Base-by-base conservation (phyloP, 2,797 vertebrate genomes). In the Propithecus deckenii region DNA sequence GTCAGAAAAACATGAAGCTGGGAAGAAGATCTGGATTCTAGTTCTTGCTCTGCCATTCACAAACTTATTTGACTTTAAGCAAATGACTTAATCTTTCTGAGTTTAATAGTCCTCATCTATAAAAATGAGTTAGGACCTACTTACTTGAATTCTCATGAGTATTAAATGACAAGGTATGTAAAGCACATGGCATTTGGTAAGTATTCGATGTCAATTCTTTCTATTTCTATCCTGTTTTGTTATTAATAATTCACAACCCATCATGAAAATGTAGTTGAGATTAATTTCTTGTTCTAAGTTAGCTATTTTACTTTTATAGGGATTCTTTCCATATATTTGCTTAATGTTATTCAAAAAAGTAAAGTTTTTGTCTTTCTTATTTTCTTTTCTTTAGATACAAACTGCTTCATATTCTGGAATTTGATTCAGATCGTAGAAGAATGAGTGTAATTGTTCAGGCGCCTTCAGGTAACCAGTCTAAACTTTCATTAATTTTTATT, bases 381-480 rank as follows among this genome's bases (percentile, higher is more conserved):
- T 80, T n/a, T 96, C 38, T 38, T 55, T 74, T 41, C 93, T 80
- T 89, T 95, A 99, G 99, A 95, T 99, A 99, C 98, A 99, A 99
- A 98, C 98, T 99, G 59, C 99, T 99, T 75, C 99, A 99, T 57
- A 98, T 99, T 59, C 98, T 99, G 90, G 99, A 99, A 98, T 99
- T 99, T 95, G 99, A 99, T 98, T 99, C 99, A 59, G 98, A 99
- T 98, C 99, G 99, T 96, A 99, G 99, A 87, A 99, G 99, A 96
- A 99, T 99, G 99, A 99, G 99, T 79, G 99, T 99, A 96, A 99
- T 99, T 87, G 99, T 99, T 35, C 99, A 99, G 97, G 99, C 98
- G 93, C 99, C 99, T 50, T 99, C 99, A 98, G 99, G 99, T 99
- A 98, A 97, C 97, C 35, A 28, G 75, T 63, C 23, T 94, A 55